A percentile compares a stretch with the other conserved stretches of the same genome.
Conservation (phyloP, 2,797 vertebrate species). For the Psittacula echo region DNA sequence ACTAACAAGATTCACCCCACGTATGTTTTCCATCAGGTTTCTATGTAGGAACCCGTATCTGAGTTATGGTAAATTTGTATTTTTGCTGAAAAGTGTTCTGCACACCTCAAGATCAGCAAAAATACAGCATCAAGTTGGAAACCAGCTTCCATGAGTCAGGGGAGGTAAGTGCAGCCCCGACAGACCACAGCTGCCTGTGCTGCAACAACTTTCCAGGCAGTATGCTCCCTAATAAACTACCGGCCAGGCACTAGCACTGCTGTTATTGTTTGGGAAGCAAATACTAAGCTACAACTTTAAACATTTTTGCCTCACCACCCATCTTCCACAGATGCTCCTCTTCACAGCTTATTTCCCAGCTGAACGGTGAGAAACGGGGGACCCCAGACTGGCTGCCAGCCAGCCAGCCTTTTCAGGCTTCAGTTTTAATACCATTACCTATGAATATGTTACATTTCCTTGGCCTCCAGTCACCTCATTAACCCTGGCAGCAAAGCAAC, state of each 20-base stretch:
- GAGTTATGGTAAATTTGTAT: neutral
- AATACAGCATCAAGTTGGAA: neutral
- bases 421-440: conserved; percentile 30
- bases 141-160: neutral
- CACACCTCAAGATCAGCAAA: neutral
- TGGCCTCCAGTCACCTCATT: conserved; percentile 31
- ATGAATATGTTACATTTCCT: neutral
- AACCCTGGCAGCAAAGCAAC: conserved; percentile 9
- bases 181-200: neutral
- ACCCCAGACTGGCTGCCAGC: neutral
- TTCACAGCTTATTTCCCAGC: conserved; percentile 32
- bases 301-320: neutral
- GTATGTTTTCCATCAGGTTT: neutral
- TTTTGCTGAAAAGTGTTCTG: neutral
- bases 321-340: conserved; percentile 19
- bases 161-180: neutral
- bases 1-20: neutral
- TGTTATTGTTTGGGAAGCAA: neutral
- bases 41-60: neutral
- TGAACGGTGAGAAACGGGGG: neutral
- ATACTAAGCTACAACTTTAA: neutral
- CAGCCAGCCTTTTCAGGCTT: neutral
- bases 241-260: neutral
- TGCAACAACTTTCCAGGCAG: neutral
- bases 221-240: neutral